Percentiles rank a stretch among this genome's conserved stretches.
phyloP scores from a whole-genome alignment of 2,888 invertebrate species.

The Oconnorella tubifera region DNA sequence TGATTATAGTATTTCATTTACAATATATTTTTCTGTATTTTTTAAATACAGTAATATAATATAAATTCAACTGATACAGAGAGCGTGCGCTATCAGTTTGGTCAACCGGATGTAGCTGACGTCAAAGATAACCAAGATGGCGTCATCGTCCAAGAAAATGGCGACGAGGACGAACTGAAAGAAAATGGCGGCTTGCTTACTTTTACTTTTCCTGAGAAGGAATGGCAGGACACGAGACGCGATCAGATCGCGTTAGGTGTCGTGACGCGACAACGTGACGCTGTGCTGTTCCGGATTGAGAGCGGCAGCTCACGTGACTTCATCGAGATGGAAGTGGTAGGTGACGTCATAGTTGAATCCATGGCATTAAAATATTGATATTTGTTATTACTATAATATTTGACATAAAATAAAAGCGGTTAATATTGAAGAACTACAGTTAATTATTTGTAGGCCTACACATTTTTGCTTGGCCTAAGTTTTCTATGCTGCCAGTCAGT shows the following conservation, averaged over 20 bases:
- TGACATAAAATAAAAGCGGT: not conserved
- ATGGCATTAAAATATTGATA: not conserved
- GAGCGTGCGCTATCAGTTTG: too few relatives aligned
- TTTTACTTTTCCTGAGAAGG: constrained; percentile 78
- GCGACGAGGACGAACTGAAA: too few relatives aligned
- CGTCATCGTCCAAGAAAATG: too few relatives aligned
- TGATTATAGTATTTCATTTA: too few relatives aligned
- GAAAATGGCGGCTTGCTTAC: constrained; percentile 64
- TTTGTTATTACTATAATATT: not conserved
- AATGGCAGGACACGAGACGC: constrained; percentile 80
- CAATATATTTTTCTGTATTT: too few relatives aligned
- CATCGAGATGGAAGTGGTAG: constrained; percentile 88
- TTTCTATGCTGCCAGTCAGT: too few relatives aligned
- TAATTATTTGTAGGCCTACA: too few relatives aligned
- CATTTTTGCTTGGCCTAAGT: too few relatives aligned
- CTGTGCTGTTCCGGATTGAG: constrained; percentile 83
- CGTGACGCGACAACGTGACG: constrained; percentile 74
- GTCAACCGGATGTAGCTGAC: too few relatives aligned
- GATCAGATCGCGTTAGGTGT: constrained; percentile 89
- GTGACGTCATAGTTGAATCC: constrained; percentile 4
- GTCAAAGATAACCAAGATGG: too few relatives aligned
- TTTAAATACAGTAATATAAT: too few relatives aligned
- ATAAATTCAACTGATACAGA: too few relatives aligned
- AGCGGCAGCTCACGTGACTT: constrained; percentile 87
- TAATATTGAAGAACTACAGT: not conserved